A percentile compares a stretch with the other conserved stretches of the same genome.
Evolutionary conservation across 1,140 invertebrate species (phyloP).

Genomic region (Drosophila nikananu): DNA sequence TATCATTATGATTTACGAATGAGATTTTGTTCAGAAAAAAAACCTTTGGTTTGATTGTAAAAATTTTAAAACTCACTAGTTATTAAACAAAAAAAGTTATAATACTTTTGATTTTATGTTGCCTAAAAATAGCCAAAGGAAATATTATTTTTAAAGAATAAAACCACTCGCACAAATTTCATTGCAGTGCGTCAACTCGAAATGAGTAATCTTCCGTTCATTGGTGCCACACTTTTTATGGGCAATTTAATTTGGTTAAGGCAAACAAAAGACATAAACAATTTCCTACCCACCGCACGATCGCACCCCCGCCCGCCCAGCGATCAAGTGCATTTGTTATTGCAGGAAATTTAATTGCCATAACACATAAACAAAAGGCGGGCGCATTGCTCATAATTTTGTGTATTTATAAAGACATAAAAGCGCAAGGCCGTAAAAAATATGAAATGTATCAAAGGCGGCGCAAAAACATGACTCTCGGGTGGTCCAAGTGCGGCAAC

Average conservation of each 20-base stretch:
- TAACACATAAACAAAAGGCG: constrained; percentile 62
- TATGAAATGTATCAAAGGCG: constrained; percentile 73
- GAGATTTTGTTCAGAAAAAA: background rate
- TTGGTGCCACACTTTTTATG: constrained; percentile 45
- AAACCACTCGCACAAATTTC: background rate
- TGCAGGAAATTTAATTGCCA: constrained; percentile 73
- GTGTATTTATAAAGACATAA: constrained; percentile 81
- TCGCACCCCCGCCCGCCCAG: too few relatives aligned
- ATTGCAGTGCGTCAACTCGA: background rate
- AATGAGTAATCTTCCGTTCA: background rate
- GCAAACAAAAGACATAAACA: constrained; percentile 44
- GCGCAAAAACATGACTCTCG: constrained; percentile 36
- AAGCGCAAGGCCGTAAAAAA: constrained; percentile 62
- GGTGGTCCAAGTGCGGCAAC: constrained; percentile 46
- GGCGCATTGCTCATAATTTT: constrained; percentile 58
- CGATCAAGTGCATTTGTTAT: constrained; percentile 59
- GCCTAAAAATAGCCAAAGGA: background rate
- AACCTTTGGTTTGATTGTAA: background rate
- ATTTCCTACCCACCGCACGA: constrained; percentile 39
- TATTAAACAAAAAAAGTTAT: too few relatives aligned
- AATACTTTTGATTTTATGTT: background rate
- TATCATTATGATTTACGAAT: background rate
- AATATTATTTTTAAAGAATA: background rate
- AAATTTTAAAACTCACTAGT: background rate
- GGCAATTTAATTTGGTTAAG: constrained; percentile 22